Percentiles rank a stretch among this genome's conserved stretches.
phyloP scores from a whole-genome alignment of 1,140 invertebrate species.

The Tribolium castaneum region DNA sequence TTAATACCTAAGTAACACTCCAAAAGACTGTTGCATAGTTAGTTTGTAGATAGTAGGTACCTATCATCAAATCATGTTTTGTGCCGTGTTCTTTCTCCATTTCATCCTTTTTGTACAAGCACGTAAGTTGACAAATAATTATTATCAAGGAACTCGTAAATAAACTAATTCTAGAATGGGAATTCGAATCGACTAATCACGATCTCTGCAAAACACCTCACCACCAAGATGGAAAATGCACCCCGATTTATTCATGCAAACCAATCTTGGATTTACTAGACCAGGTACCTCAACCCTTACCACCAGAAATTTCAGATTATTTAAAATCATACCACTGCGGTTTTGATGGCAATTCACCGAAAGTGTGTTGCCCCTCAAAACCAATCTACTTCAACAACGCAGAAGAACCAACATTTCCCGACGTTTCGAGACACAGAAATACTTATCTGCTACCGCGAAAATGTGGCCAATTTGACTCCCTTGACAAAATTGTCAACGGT shows the following conservation, averaged over 20 bases:
- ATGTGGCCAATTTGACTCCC: conserved; percentile 62
- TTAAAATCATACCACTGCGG: conserved; percentile 66
- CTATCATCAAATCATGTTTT: background rate
- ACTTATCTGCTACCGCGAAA: conserved; percentile 63
- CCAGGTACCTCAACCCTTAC: conserved; percentile 58
- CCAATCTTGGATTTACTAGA: conserved; percentile 49
- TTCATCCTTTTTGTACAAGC: background rate
- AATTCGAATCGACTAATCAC: conserved; percentile 48
- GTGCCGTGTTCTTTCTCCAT: background rate
- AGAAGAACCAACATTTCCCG: conserved; percentile 57
- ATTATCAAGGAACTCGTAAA: background rate
- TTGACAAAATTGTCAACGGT: conserved; percentile 68
- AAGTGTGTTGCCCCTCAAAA: conserved; percentile 66
- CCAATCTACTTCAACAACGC: conserved; percentile 44
- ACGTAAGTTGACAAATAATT: background rate
- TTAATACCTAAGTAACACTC: background rate
- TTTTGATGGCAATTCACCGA: conserved; percentile 61
- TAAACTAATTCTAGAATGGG: conserved; percentile 59
- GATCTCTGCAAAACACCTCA: conserved; percentile 62
- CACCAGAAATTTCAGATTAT: conserved; percentile 43
- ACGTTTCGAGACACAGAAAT: conserved; percentile 69
- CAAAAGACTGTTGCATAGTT: background rate
- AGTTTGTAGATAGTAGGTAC: background rate
- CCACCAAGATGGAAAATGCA: conserved; percentile 61
- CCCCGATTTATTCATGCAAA: conserved; percentile 61